Percentiles rank a stretch among this genome's conserved stretches.
Conservation (phyloP, 2,888 invertebrate genomes). For the Bruchidius siliquastri region DNA sequence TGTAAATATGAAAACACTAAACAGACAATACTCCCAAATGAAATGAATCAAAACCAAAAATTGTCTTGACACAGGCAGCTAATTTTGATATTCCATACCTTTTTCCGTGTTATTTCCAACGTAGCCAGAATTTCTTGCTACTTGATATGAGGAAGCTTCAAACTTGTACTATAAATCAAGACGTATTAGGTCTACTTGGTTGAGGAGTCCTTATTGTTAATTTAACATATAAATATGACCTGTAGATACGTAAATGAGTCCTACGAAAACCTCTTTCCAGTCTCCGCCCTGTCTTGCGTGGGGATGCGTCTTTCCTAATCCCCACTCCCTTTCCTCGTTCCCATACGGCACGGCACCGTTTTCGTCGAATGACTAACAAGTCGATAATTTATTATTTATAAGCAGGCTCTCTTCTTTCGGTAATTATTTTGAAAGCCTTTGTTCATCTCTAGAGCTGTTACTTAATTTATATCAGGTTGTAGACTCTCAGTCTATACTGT, state of each 20-base stretch:
- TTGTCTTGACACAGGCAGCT: too few relatives aligned
- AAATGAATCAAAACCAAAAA: too few relatives aligned
- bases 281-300: neutral
- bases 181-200: too few relatives aligned
- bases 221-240: neutral
- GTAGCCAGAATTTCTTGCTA: too few relatives aligned
- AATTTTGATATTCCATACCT: too few relatives aligned
- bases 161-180: too few relatives aligned
- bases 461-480: conserved; percentile 31
- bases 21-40: too few relatives aligned
- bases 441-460: conserved; percentile 33
- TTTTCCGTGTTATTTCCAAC: too few relatives aligned
- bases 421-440: conserved; percentile 42
- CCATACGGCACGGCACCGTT: conserved; percentile 6
- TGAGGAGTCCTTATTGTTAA: too few relatives aligned
- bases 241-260: neutral
- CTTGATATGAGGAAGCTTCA: too few relatives aligned
- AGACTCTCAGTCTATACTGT: neutral
- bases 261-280: neutral
- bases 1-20: too few relatives aligned
- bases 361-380: conserved; percentile 40
- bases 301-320: neutral
- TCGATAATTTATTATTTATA: conserved; percentile 40
- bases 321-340: neutral
- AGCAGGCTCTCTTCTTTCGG: conserved; percentile 35